Percentiles rank a stretch among this genome's conserved stretches.
These are phyloP conservation scores for Echinarachnius parma DNA, from an alignment of 53 echinoderm and acorn worm species.

Conservation along the genomic window DNA sequence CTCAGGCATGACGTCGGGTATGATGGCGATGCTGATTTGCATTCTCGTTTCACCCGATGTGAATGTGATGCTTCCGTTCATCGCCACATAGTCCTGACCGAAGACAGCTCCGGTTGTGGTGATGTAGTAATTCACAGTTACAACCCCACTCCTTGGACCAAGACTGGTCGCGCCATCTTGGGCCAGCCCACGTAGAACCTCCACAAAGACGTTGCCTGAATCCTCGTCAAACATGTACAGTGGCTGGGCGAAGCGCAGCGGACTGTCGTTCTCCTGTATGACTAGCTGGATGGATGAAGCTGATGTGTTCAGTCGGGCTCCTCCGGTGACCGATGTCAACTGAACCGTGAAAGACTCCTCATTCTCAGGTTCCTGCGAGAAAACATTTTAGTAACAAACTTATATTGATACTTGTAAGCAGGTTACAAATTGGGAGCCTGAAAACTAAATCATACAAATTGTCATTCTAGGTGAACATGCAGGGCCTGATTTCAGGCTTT, in stretches of 20 bases:
- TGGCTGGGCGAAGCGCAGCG: conserved; percentile 75
- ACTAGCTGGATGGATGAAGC: conserved; percentile 45
- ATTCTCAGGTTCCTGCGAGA: conserved; percentile 86
- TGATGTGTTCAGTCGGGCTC: conserved; percentile 67
- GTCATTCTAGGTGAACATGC: no score
- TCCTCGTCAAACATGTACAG: conserved; percentile 75
- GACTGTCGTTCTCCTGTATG: conserved; percentile 87
- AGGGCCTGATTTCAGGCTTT: no score
- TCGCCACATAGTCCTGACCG: conserved; percentile 65
- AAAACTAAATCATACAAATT: no score
- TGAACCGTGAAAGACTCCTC: conserved; percentile 80
- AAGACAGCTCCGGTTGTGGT: conserved; percentile 52
- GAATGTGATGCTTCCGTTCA: conserved; percentile 75
- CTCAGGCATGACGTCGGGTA: conserved; percentile 79
- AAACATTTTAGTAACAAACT: no score
- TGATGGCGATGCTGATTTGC: conserved; percentile 58
- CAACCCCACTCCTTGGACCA: conserved; percentile 62
- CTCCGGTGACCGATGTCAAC: conserved; percentile 63
- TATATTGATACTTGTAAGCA: no score
- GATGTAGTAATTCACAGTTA: conserved; percentile 78
- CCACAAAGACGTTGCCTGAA: conserved; percentile 57
- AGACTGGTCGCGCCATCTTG: conserved; percentile 59
- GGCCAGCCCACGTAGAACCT: conserved; percentile 65
- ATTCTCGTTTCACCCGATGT: conserved; percentile 52
- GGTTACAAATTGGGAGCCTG: no score